Base-by-base conservation (phyloP, 2,797 vertebrate genomes). In the Vultur gryphus region DNA sequence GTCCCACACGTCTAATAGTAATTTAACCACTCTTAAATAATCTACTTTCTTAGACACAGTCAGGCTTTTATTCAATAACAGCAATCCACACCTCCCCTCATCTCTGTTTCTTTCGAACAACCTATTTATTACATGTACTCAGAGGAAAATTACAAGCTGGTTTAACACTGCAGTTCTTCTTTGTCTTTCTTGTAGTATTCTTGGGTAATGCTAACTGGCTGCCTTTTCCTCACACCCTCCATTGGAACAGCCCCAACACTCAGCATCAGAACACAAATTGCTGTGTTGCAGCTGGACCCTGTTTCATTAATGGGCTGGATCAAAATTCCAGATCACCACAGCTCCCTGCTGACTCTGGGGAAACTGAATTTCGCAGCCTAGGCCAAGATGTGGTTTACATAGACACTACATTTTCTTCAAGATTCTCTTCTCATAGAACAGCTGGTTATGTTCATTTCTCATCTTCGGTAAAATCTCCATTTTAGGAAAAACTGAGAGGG, bases 241-340 rank as follows among this genome's bases (percentile, higher is more conserved):
- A 21, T 26, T 76, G 3, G 81, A 69, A 51, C 82, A 91, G 93
- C 84, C 92, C 67, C 84, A 89, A 25, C 72, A 23, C 65, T 89
- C 88, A 39, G 72, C 70, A 84, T 51, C 75, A 43, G 89, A 87
- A 94, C 95, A 93, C 87, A 89, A 86, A 97, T 72, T 89, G 93
- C 87, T 92, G 8, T 72, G 84, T 86, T 97, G 89, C 96, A 95
- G 96, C 92, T 96, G 96, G 95, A 86, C 84, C 66, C 54, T 69
- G 81, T 91, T 97, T 91, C 94, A 94, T 92, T 96, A 94, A 96
- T 43, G 69, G 84, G 58, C 76, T 96, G 93, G 92, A 94, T 96
- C 94, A 95, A 94, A 96, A 96, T 97, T 97, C 92, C 96, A 95
- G 54, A 78, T 88, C 82, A 85, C 89, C 97, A 92, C 89, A 97